Evolutionary conservation across 2,113 vertebrate genomes (phyloP).

Genomic region (Cromileptes altivelis): DNA sequence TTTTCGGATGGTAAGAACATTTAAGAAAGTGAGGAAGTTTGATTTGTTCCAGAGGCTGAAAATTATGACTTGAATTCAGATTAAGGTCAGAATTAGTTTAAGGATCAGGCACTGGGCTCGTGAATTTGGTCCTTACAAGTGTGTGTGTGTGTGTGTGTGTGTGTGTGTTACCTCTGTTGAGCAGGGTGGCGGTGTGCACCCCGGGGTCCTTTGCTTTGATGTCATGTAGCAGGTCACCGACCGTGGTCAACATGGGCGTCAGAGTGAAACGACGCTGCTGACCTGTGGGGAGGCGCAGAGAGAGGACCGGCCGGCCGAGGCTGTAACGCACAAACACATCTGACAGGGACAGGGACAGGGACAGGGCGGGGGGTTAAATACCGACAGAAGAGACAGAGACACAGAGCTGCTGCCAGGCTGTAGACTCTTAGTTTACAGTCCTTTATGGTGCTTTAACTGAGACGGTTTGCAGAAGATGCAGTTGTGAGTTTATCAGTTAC

Average conservation of each 20-base stretch:
- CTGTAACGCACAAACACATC: conserved; percentile 43
- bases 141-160: background rate
- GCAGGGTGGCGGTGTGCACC: conserved; percentile 7
- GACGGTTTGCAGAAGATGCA: background rate
- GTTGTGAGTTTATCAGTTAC: background rate
- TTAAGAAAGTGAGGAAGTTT: no score
- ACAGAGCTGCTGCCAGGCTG: background rate
- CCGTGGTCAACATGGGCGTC: conserved; percentile 66
- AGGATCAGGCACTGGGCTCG: background rate
- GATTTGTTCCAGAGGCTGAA: no score
- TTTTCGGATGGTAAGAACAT: no score
- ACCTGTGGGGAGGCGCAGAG: conserved; percentile 35
- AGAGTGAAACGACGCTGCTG: conserved; percentile 31
- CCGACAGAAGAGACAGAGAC: background rate
- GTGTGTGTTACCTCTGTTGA: conserved; percentile 31
- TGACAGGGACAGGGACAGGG: background rate
- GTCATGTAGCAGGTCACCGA: conserved; percentile 55
- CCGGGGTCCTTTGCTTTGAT: conserved; percentile 36
- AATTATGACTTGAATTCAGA: no score
- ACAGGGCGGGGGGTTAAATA: background rate
- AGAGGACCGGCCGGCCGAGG: conserved; percentile 56
- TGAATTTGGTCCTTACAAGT: background rate
- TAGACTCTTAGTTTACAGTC: background rate
- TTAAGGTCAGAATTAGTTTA: background rate
- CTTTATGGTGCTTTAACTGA: no score